Evolutionary conservation across 2,113 vertebrate genomes (phyloP), one percentile per base, ranked within the genome.

Genomic region (Psephotus haematonotus): DNA sequence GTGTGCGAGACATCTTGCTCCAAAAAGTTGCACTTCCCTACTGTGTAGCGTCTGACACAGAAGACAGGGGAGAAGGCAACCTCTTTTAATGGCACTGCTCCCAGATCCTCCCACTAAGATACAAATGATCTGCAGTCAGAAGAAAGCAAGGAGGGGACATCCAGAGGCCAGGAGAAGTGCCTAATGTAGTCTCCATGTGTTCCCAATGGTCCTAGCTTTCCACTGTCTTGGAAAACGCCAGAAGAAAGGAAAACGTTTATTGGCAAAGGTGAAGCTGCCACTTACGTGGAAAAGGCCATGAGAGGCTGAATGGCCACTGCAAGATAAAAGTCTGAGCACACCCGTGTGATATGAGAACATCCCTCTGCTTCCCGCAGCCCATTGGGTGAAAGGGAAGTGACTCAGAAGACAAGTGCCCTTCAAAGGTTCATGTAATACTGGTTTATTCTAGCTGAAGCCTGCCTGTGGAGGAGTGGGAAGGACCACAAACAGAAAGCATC

Each of bases 371-470:
- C 75, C 41, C 3, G 1, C 90, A 60, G 47, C 69, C 88, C 4
- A 0, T 44, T 1, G 47, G 41, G 77, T 29, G 65, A 76, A 68
- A 83, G 53, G 84, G 77, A 93, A 94, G 74, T 85, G 87, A 93
- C 83, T 95, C 77, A 69, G 57, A 88, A 84, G 77, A 82, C 3
- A 5, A 90, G 27, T 3, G 5, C 52, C 52, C 71, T 95, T 93
- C 92, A 95, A 78, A 92, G 72, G 37, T 67, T 64, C 3, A 2
- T 18, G 47, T 68, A 90, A 49, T 11, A 65, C 6, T 23, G 19
- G 74, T 92, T 92, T 94, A 46, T 87, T 90, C 95, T 89, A 93
- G 50, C 72, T 75, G 75, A 88, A 86, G 50, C 57, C 86, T 6
- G 8, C 70, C 85, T 93, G 55, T 3, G 8, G 60, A 0, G 0